Percentiles rank a stretch among this genome's conserved stretches.
These are phyloP conservation scores for Eupeodes luniger DNA, from an alignment of 2,888 invertebrate species.

Conservation along the genomic window DNA sequence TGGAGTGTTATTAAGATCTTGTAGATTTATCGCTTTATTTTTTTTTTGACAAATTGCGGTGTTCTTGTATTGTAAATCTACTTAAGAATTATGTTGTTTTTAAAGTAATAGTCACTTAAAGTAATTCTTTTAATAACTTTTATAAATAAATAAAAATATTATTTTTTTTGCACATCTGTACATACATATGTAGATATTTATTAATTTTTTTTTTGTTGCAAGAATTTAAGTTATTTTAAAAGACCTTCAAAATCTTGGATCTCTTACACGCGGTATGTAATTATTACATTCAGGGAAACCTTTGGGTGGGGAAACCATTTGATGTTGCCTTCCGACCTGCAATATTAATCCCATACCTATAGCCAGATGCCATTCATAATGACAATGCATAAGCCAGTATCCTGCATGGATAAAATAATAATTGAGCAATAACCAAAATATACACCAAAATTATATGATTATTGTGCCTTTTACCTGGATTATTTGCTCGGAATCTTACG, in stretches of 20 bases:
- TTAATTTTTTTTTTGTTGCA: not conserved
- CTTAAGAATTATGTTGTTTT: too few species aligned
- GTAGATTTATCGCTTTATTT: too few species aligned
- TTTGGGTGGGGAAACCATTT: slow-evolving; percentile 88
- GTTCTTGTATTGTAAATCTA: too few species aligned
- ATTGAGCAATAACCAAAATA: slow-evolving; percentile 29
- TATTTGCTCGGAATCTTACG: slow-evolving; percentile 79
- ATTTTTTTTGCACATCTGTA: not conserved
- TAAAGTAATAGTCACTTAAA: too few species aligned
- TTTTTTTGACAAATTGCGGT: too few species aligned
- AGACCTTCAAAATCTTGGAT: slow-evolving; percentile 1
- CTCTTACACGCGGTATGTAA: slow-evolving; percentile 84
- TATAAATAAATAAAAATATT: too few species aligned
- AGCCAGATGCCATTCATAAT: slow-evolving; percentile 80
- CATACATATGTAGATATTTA: not conserved
- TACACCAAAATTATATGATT: not conserved
- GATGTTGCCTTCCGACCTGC: slow-evolving; percentile 85
- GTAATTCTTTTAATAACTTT: too few species aligned
- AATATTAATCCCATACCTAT: slow-evolving; percentile 80
- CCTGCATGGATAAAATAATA: slow-evolving; percentile 70
- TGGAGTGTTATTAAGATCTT: too few species aligned
- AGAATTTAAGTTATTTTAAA: not conserved
- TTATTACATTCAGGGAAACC: slow-evolving; percentile 92
- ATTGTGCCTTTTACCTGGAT: slow-evolving; percentile 77
- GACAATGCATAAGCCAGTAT: slow-evolving; percentile 81